A percentile compares a stretch with the other conserved stretches of the same genome.
phyloP scores from a whole-genome alignment of 2,113 vertebrate species.

The Nesoenas mayeri region DNA sequence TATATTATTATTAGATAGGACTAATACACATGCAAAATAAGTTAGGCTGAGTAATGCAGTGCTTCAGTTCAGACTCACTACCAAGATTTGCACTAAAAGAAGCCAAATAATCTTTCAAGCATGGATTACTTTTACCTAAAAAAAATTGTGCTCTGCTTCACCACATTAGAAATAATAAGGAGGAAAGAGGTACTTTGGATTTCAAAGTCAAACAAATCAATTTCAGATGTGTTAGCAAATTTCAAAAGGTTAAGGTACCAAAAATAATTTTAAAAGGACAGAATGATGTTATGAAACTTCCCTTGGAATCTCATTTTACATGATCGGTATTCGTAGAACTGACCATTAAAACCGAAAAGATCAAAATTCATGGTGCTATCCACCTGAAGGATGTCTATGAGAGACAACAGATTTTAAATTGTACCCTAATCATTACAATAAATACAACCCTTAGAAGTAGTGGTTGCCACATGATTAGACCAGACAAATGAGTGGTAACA shows the following conservation, averaged over 20 bases:
- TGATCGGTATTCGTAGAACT: neutral
- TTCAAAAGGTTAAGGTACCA: neutral
- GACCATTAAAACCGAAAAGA: neutral
- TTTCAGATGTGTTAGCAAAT: neutral
- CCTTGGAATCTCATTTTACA: neutral
- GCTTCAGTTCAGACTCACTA: neutral
- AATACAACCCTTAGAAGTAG: neutral
- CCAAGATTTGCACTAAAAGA: neutral
- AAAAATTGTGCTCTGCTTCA: neutral
- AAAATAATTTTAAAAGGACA: neutral
- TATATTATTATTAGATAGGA: neutral
- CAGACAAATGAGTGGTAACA: neutral
- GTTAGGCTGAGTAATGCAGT: neutral
- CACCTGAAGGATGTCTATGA: neutral
- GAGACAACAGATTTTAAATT: neutral
- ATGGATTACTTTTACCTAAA: neutral
- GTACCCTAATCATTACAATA: neutral
- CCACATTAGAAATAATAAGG: neutral
- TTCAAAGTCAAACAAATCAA: neutral
- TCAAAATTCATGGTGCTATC: neutral
- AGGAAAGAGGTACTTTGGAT: neutral
- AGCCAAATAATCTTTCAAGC: neutral
- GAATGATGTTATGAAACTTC: neutral
- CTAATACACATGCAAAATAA: neutral
- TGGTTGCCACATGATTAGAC: neutral